Percentiles rank a stretch among this genome's conserved stretches.
Evolutionary conservation across 2,797 vertebrate genomes (phyloP).

Genomic region (Aselliscus stoliczkanus): DNA sequence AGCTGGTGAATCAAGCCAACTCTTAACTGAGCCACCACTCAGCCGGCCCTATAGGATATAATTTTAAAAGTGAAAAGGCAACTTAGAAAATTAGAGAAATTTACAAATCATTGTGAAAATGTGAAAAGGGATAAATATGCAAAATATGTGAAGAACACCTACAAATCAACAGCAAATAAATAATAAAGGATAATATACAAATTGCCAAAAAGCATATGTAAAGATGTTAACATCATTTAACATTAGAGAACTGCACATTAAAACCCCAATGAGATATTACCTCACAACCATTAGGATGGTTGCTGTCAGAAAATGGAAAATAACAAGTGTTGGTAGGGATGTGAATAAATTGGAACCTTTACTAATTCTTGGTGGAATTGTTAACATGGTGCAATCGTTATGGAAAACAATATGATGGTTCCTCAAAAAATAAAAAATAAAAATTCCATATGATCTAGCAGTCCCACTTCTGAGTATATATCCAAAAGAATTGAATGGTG

Average conservation of each 20-base stretch:
- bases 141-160: not conserved
- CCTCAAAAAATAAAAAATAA: not conserved
- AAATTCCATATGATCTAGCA: not conserved
- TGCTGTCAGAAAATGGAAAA: not conserved
- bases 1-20: no score
- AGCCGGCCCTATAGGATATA: no score
- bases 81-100: not conserved
- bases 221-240: not conserved
- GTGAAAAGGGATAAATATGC: not conserved
- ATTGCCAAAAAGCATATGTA: not conserved
- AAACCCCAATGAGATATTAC: not conserved
- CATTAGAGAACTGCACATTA: not conserved
- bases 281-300: not conserved
- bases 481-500: not conserved
- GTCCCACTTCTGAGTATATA: not conserved
- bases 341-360: not conserved
- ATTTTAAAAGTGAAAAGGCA: not conserved
- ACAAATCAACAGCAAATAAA: not conserved
- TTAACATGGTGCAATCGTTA: not conserved
- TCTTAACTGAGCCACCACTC: no score
- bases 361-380: not conserved
- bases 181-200: not conserved
- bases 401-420: not conserved
- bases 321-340: not conserved
- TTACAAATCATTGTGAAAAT: not conserved